Base-by-base conservation (phyloP, 2,113 vertebrate species). In the Clarias gariepinus region DNA sequence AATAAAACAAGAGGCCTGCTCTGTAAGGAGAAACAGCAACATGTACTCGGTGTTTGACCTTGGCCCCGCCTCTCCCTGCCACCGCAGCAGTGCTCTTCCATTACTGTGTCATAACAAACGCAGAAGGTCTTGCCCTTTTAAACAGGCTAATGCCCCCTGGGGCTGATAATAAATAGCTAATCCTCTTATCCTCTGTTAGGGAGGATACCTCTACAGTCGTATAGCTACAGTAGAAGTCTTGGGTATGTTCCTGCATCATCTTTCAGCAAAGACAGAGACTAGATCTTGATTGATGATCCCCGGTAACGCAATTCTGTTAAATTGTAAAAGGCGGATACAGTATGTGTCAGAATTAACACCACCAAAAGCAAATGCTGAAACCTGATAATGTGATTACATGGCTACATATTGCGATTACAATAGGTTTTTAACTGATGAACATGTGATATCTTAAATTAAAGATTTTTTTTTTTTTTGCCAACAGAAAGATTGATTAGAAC, bases 101-200 rank as follows among this genome's bases (percentile, higher is more conserved):
- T 87, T 87, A 90, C 90, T 89, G 80, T 81, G 83, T 47, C 87
- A 53, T 77, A 68, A 30, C 28, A 81, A 47, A 89, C 88, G 85
- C 89, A 88, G 91, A 92, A 93, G 93, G 93, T 94, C 93, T 87
- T 92, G 91, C 92, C 93, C 93, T 94, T 93, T 93, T 91, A 92
- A 91, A 93, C 91, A 85, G 57, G 91, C 92, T 92, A 91, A 92
- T 92, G 89, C 84, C 91, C 92, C 91, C 55, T 71, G 89, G 82
- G 94, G 92, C 89, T 90, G 92, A 94, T 94, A 93, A 94, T 94
- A 94, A 90, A 87, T 87, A 87, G 89, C 90, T 94, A 95, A 96
- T 94, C 94, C 94, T 94, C 93, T 94, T 95, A 95, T 95, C 93
- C 93, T 87, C 90, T 33, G 36, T 78, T 25, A 69, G 28, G 68